Percentiles rank a stretch among this genome's conserved stretches.
These are phyloP conservation scores for Drosophila melanica DNA, from an alignment of 1,140 invertebrate species.

Conservation along the genomic window DNA sequence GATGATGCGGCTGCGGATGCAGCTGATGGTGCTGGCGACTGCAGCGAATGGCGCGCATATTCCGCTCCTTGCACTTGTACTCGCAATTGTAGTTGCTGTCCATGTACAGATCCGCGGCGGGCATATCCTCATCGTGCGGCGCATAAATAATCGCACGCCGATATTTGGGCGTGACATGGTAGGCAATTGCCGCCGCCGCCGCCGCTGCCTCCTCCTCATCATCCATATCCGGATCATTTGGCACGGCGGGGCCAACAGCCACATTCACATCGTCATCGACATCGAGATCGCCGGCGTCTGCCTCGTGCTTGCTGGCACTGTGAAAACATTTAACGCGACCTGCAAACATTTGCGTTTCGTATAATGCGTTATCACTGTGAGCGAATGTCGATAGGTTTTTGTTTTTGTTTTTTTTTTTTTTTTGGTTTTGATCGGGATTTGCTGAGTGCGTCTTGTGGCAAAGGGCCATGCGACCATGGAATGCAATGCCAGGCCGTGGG, in stretches of 20 bases:
- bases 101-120: constrained; percentile 50
- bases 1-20: constrained; percentile 23
- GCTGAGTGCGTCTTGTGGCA: too few species aligned
- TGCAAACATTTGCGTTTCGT: constrained; percentile 83
- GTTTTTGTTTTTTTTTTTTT: constrained; percentile 13
- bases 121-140: constrained; percentile 48
- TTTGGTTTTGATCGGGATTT: constrained; percentile 2
- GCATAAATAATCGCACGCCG: constrained; percentile 64
- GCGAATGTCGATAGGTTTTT: constrained; percentile 31
- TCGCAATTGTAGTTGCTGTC: constrained; percentile 75
- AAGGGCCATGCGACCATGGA: constrained; percentile 28
- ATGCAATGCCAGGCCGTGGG: constrained; percentile 45
- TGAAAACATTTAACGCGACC: constrained; percentile 80
- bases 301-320: constrained; percentile 51
- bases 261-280: constrained; percentile 35
- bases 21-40: constrained; percentile 58
- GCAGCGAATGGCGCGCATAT: constrained; percentile 79
- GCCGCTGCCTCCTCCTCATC: constrained; percentile 32
- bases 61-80: constrained; percentile 77
- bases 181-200: constrained; percentile 21
- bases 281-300: constrained; percentile 3
- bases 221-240: constrained; percentile 49
- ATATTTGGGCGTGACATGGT: constrained; percentile 65
- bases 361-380: constrained; percentile 81
- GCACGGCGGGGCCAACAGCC: constrained; percentile 2